Conservation (phyloP, 2,888 invertebrate genomes). For the Limnephilus auricula region DNA sequence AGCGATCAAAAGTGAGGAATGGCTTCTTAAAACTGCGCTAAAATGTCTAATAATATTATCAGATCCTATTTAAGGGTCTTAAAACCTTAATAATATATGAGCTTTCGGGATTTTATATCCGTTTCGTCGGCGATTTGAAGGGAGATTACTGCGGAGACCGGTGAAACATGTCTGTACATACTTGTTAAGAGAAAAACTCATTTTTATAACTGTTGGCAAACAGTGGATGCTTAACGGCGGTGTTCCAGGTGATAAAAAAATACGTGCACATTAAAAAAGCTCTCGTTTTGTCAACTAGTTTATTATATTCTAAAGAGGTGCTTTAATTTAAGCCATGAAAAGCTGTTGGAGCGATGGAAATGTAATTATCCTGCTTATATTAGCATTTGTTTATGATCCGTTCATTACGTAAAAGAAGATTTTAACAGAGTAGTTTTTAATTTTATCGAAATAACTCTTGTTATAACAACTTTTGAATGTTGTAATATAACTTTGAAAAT, state of each 20-base stretch:
- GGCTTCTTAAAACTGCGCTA: slow-evolving; percentile 49
- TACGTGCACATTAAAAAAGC: not conserved
- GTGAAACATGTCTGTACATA: not conserved
- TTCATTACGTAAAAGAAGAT: not conserved
- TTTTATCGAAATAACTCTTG: not conserved
- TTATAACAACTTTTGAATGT: too few species aligned
- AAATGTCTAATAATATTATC: slow-evolving; percentile 52
- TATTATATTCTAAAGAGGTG: not conserved
- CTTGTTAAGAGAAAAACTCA: not conserved
- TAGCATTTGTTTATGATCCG: not conserved
- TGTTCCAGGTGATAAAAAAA: not conserved
- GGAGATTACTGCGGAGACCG: slow-evolving; percentile 10
- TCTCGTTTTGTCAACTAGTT: not conserved
- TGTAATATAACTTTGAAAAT: too few species aligned
- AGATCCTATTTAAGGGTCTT: slow-evolving; percentile 51
- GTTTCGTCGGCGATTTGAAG: slow-evolving; percentile 27
- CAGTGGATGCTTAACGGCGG: not conserved
- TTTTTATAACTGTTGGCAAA: not conserved
- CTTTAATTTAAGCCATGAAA: not conserved
- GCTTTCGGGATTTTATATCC: slow-evolving; percentile 39
- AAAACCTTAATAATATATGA: slow-evolving; percentile 51
- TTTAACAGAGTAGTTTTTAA: not conserved
- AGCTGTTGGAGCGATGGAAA: not conserved
- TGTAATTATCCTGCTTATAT: not conserved
- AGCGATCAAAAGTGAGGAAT: slow-evolving; percentile 52